Base-by-base conservation (phyloP, 2,113 vertebrate species). In the Peucedramus taeniatus region DNA sequence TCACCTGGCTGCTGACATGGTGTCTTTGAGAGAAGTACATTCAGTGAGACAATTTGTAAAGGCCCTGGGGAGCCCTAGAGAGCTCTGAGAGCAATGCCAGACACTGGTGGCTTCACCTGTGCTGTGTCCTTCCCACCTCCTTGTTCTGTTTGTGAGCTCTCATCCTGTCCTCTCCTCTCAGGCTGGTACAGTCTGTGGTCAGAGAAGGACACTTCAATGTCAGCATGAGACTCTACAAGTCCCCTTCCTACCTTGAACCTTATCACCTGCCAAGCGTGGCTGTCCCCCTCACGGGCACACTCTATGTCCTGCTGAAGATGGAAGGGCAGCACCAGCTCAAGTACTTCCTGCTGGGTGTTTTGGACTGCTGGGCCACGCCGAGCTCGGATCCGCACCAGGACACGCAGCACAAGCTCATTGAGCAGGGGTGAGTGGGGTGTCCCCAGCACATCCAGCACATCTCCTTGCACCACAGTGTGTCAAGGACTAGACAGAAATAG, bases 341-440 rank as follows among this genome's bases (percentile, higher is more conserved):
- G 61, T 96, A 96, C 71, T 97, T 97, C 71, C 66, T 94, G 56
- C 96, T 97, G 42, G 93, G 94, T 3, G 7, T 97, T 30, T 90
- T 96, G 49, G 96, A 96, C 60, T 98, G 97, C 87, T 98, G 97
- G 97, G 97, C 96, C 61, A 98, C 97, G 0, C 97, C 97, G 0
- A 86, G 68, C 0, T 2, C 2, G 0, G 78, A 97, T 40, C 96
- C 93, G 1, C 61, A 86, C 22, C 79, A 97, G 53, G 59, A 57
- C 0, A 5, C 42, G 7, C 77, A 11, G 64, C 96, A 97, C 17
- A 10, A 87, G 31, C 96, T 98, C 44, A 97, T 97, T 28, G 82
- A 93, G 84, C 89, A 94, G 49, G 97, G 97, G 97, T 98, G 89
- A 93, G 92, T 13, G 28, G 3, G 13, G 10, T 18, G 18, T 4